A percentile compares a stretch with the other conserved stretches of the same genome.
These are phyloP conservation scores for Nemotelus nigrinus DNA, from an alignment of 2,888 invertebrate species.

Conservation along the genomic window DNA sequence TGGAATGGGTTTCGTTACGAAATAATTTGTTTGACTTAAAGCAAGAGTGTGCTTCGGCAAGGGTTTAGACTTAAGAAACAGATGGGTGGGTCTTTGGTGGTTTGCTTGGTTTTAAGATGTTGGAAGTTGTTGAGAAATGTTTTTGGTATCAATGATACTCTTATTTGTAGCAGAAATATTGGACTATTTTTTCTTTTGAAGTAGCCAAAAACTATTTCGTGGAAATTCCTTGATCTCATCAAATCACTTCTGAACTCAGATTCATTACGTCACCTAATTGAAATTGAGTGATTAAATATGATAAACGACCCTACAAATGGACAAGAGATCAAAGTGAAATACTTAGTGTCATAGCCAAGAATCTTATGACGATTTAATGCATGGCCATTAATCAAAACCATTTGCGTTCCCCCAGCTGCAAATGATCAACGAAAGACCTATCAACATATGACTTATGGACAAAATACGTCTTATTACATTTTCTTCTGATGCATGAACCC, in stretches of 20 bases:
- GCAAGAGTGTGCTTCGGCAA: background rate
- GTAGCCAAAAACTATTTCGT: too few species aligned
- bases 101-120: too few species aligned
- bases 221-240: too few species aligned
- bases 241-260: too few species aligned
- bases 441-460: slow-evolving; percentile 8
- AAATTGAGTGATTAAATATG: slow-evolving; percentile 18
- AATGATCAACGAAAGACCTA: background rate
- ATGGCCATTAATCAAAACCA: slow-evolving; percentile 12
- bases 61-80: too few species aligned
- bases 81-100: too few species aligned
- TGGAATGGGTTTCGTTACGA: background rate
- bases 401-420: background rate
- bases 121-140: too few species aligned
- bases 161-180: too few species aligned
- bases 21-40: background rate
- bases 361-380: background rate
- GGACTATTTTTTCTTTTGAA: too few species aligned
- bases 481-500: slow-evolving; percentile 24
- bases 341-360: background rate
- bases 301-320: slow-evolving; percentile 14
- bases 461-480: slow-evolving; percentile 7
- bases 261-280: background rate
- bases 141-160: too few species aligned
- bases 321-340: background rate